A percentile compares a stretch with the other conserved stretches of the same genome.
These are phyloP conservation scores for Mesorhabditis belari DNA, from an alignment of 2,888 invertebrate species.

Conservation along the genomic window DNA sequence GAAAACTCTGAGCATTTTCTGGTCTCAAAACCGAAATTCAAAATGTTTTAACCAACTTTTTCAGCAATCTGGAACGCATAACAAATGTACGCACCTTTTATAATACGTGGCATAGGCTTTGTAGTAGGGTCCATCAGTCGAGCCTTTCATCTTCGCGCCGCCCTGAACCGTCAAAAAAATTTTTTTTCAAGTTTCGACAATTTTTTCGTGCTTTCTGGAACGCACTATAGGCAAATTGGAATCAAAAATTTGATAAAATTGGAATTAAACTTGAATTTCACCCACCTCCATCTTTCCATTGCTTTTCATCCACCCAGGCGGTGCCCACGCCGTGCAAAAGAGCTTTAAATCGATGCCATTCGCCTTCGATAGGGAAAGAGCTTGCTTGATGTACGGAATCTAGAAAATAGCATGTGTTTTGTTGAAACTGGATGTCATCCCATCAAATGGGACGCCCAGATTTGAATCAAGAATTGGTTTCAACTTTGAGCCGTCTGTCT, in stretches of 20 bases:
- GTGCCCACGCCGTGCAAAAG: constrained; percentile 56
- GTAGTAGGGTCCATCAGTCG: constrained; percentile 62
- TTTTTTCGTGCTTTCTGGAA: not conserved
- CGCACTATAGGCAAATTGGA: not conserved
- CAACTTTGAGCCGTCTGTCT: no score
- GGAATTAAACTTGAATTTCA: not conserved
- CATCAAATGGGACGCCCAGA: no score
- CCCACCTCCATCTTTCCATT: constrained; percentile 54
- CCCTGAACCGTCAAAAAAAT: constrained; percentile 35
- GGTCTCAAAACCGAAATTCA: no score
- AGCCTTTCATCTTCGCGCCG: constrained; percentile 53
- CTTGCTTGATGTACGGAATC: constrained; percentile 35
- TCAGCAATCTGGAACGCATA: no score
- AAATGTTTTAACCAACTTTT: no score
- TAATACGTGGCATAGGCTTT: constrained; percentile 76
- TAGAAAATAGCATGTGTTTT: constrained; percentile 6
- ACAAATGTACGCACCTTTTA: constrained; percentile 58
- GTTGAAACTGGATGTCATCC: not conserved
- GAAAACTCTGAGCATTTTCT: no score
- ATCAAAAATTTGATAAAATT: not conserved
- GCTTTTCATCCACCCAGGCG: constrained; percentile 60
- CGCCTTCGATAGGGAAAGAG: constrained; percentile 2
- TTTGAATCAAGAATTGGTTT: no score
- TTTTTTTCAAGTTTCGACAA: not conserved
- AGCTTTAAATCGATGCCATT: constrained; percentile 48